Conservation (phyloP, 2,888 invertebrate genomes). For the Bombylius major region DNA sequence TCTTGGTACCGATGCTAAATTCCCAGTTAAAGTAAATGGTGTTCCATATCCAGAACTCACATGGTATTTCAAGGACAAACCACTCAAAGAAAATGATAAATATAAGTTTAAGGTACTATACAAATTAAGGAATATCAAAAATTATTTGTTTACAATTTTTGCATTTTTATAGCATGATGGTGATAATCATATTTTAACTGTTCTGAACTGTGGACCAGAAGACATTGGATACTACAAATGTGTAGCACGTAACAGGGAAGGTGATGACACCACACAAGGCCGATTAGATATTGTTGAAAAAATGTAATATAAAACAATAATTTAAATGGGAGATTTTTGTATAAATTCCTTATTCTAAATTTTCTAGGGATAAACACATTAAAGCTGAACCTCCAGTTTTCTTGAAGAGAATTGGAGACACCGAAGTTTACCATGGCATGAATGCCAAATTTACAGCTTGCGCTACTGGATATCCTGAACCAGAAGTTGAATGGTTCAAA, state of each 20-base stretch:
- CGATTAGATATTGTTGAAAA: constrained; percentile 65
- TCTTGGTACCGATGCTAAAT: constrained; percentile 67
- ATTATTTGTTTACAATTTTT: background rate
- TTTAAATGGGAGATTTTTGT: background rate
- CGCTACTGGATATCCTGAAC: constrained; percentile 74
- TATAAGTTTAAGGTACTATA: constrained; percentile 46
- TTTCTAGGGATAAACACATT: constrained; percentile 52
- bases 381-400: constrained; percentile 76
- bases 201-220: constrained; percentile 50
- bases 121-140: background rate
- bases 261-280: constrained; percentile 62
- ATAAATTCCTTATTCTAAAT: constrained; percentile 2
- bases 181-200: constrained; percentile 62
- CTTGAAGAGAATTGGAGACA: constrained; percentile 79
- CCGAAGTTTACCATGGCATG: constrained; percentile 76
- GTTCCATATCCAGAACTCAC: constrained; percentile 71
- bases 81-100: constrained; percentile 55
- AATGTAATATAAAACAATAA: constrained; percentile 46
- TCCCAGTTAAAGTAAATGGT: constrained; percentile 67
- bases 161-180: constrained; percentile 48
- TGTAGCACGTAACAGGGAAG: constrained; percentile 66
- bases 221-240: constrained; percentile 70
- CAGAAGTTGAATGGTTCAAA: constrained; percentile 77
- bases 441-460: constrained; percentile 89
- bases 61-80: constrained; percentile 77